These are phyloP conservation scores for Papilio polytes DNA, from an alignment of 1,140 invertebrate genomes.

Conservation along the genomic window DNA sequence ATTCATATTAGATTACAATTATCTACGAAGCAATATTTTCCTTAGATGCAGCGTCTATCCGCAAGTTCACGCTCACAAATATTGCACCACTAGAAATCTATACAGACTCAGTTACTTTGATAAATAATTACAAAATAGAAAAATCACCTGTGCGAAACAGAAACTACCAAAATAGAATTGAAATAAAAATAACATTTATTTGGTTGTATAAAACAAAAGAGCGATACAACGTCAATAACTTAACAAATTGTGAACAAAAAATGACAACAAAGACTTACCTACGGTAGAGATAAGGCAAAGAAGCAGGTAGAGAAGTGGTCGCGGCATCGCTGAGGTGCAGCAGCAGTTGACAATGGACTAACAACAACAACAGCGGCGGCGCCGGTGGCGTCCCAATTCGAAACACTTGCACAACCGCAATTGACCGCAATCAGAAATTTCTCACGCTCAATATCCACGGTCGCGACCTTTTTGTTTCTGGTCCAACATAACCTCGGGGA, in stretches of 20 bases:
- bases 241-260: background rate
- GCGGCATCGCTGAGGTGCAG: constrained; percentile 47
- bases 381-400: constrained; percentile 47
- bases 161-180: background rate
- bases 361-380: constrained; percentile 24
- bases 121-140: background rate
- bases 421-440: constrained; percentile 64
- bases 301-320: constrained; percentile 46
- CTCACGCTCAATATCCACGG: constrained; percentile 61
- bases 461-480: constrained; percentile 49
- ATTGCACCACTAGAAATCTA: background rate
- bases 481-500: background rate
- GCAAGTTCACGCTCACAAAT: background rate
- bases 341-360: constrained; percentile 46
- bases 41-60: background rate
- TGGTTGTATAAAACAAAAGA: background rate
- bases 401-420: constrained; percentile 54
- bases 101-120: background rate
- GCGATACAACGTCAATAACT: background rate
- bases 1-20: background rate
- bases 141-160: background rate
- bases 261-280: constrained; percentile 50
- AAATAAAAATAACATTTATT: background rate
- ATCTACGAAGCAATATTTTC: background rate
- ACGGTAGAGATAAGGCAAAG: constrained; percentile 48